Evolutionary conservation across 2,888 invertebrate genomes (phyloP).

Genomic region (Nymphalis polychloros): DNA sequence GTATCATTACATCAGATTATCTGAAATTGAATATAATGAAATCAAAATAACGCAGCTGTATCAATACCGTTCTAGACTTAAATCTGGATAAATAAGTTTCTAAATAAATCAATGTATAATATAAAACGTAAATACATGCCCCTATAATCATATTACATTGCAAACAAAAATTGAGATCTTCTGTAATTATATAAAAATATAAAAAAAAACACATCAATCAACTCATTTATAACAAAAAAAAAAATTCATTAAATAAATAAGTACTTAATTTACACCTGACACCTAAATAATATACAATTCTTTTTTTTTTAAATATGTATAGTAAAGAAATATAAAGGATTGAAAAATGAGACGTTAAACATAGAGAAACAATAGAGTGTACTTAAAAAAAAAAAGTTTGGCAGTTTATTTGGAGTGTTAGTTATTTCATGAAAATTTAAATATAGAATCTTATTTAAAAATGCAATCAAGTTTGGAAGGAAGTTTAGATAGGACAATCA

Average conservation of each 20-base stretch:
- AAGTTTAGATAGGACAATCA: no score
- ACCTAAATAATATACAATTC: neutral
- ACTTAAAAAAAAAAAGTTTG: neutral
- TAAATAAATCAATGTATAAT: slow-evolving; percentile 5
- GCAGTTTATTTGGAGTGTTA: slow-evolving; percentile 10
- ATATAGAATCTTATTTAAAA: neutral
- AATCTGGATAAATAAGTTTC: neutral
- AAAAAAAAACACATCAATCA: slow-evolving; percentile 40
- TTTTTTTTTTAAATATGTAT: neutral
- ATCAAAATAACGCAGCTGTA: slow-evolving; percentile 13
- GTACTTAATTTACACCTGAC: neutral
- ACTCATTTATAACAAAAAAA: neutral
- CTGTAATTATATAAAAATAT: slow-evolving; percentile 27
- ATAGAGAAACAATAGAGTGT: no score
- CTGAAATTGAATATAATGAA: neutral
- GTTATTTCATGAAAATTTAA: neutral
- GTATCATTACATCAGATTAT: neutral
- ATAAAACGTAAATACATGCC: slow-evolving; percentile 33
- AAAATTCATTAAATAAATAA: slow-evolving; percentile 2
- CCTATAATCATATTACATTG: slow-evolving; percentile 37
- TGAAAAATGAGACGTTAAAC: neutral
- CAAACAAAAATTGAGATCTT: slow-evolving; percentile 56
- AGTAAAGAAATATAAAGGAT: neutral
- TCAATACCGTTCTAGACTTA: slow-evolving; percentile 29
- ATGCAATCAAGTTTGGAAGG: no score